Base-by-base conservation (phyloP, 2,797 vertebrate genomes). In the Nannoperca obscura region DNA sequence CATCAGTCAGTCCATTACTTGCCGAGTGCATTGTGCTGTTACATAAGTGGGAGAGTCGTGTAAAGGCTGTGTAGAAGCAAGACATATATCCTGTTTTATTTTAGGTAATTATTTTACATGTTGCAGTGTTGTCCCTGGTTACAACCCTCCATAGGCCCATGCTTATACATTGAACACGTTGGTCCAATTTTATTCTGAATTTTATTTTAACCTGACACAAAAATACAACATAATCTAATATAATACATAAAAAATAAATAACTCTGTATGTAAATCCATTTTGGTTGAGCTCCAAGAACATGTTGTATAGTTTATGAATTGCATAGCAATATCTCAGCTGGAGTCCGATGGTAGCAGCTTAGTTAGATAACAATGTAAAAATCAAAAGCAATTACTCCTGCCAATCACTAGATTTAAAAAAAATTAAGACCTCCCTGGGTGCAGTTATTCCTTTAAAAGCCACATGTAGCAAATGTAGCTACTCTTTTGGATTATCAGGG, bases 401-500 rank as follows among this genome's bases (percentile, higher is more conserved):
- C 36, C 50, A 47, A 55, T 60, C 47, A 38, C 50, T 47, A 40
- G 19, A 57, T 72, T 61, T 63, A 63, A 27, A 27, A 27, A 27
- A 27, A 27, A 27, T 47, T n/a, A 40, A 46, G 22, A 53, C 24
- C 42, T 42, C 32, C 11, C 27, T 14, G 7, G 17, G 38, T 58
- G 8, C 64, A 58, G 54, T 59, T 11, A 47, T 68, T 57, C 30
- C 49, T 63, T 27, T 27, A 46, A 65, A 80, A 73, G 47, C 19
- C 63, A 52, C 20, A 52, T 44, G 24, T 27, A 57, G 64, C 12
- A 57, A 82, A 55, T 78, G 1, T 12, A 61, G 22, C 61, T 32
- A 1, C 55, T 54, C 20, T 64, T 74, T 46, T 38, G 52, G 55
- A 81, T 88, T 82, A 78, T 75, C 66, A 32, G 12, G 1, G 36